phyloP scores from a whole-genome alignment of 2,797 vertebrate genomes.

The Gobionotothen gibberifrons region DNA sequence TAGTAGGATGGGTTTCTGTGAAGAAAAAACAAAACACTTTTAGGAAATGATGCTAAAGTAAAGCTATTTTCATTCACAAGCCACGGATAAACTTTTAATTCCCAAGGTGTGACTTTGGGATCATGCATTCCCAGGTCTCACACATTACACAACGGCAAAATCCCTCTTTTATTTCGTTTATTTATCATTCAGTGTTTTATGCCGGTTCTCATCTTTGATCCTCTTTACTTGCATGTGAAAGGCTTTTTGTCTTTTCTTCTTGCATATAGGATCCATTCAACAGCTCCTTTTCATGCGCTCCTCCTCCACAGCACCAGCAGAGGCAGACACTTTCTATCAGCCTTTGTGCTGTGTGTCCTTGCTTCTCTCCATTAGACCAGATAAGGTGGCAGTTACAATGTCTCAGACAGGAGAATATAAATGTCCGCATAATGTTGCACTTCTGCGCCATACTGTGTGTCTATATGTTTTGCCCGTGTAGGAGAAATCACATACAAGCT shows the following conservation, averaged over 20 bases:
- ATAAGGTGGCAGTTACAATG: constrained; percentile 45
- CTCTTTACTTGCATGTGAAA: background rate
- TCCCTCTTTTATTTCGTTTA: background rate
- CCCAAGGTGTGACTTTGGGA: too few relatives aligned
- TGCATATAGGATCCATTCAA: constrained; percentile 46
- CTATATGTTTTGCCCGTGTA: background rate
- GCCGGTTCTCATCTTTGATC: background rate
- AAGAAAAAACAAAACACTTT: constrained; percentile 2
- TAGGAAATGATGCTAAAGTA: background rate
- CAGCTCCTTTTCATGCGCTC: constrained; percentile 37
- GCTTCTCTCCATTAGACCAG: constrained; percentile 51
- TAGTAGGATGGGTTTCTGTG: constrained; percentile 30
- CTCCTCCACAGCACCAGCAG: constrained; percentile 53
- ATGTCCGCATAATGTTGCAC: too few relatives aligned
- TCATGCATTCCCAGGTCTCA: background rate
- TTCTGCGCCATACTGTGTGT: too few relatives aligned
- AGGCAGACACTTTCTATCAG: constrained; percentile 55
- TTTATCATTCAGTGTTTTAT: background rate
- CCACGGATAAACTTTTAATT: background rate
- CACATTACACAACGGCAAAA: background rate
- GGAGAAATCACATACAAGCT: background rate
- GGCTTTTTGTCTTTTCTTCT: constrained; percentile 23
- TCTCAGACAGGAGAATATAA: constrained; percentile 39
- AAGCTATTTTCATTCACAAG: background rate
- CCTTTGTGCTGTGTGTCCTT: constrained; percentile 73